A percentile compares a stretch with the other conserved stretches of the same genome.
These are phyloP conservation scores for Chionoecetes opilio DNA, from an alignment of 1,140 invertebrate species.

Conservation along the genomic window DNA sequence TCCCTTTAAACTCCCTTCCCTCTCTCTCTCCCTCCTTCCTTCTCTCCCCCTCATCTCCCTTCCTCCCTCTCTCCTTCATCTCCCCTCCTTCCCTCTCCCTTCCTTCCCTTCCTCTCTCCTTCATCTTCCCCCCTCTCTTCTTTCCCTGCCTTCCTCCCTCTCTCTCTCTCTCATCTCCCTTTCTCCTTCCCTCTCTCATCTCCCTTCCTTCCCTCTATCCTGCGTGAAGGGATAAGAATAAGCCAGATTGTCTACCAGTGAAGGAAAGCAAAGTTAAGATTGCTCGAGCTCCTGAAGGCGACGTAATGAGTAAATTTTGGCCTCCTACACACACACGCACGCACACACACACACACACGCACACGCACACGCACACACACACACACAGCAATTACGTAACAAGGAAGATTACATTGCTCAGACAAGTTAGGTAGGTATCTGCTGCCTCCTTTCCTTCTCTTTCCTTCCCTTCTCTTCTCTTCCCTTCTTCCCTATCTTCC, in stretches of 20 bases:
- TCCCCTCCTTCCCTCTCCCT: too few relatives aligned
- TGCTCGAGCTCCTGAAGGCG: not conserved
- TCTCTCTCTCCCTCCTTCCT: too few relatives aligned
- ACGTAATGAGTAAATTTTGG: constrained; percentile 1
- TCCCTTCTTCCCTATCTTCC: not conserved
- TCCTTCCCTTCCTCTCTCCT: too few relatives aligned
- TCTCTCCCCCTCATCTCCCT: not conserved
- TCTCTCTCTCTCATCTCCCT: too few relatives aligned
- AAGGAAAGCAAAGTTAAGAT: constrained; percentile 9
- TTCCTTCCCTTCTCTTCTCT: not conserved
- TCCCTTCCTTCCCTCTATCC: not conserved
- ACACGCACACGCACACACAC: not conserved
- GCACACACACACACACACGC: not conserved
- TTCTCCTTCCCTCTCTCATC: not conserved
- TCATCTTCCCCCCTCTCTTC: too few relatives aligned
- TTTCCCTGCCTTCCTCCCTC: too few relatives aligned
- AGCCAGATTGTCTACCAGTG: constrained; percentile 2
- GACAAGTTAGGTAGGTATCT: not conserved
- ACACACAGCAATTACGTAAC: too few relatives aligned
- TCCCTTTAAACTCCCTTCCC: not conserved
- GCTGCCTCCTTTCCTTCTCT: not conserved
- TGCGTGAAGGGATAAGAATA: not conserved
- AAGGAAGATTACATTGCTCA: not conserved
- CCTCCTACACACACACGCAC: not conserved
- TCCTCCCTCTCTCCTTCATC: too few relatives aligned